Evolutionary conservation across 2,113 vertebrate species (phyloP).

Genomic region (Cyphomyrus discorhynchus): DNA sequence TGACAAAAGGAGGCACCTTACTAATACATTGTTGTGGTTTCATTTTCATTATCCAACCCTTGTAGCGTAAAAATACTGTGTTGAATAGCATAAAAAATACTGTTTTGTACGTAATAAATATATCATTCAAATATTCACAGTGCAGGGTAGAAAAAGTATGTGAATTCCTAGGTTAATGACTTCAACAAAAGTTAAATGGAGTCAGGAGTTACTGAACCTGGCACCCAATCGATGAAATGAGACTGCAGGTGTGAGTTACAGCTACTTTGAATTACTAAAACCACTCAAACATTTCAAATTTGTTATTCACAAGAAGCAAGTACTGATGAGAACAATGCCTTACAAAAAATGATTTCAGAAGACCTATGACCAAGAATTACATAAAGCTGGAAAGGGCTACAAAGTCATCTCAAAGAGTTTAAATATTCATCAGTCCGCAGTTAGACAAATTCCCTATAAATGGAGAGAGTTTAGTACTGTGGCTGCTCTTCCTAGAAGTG

Average conservation of each 20-base stretch:
- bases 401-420: neutral
- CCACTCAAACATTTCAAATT: neutral
- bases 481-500: neutral
- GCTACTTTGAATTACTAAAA: neutral
- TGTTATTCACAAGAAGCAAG: neutral
- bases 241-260: neutral
- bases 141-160: neutral
- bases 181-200: neutral
- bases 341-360: neutral
- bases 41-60: neutral
- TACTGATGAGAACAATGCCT: neutral
- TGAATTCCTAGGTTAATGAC: neutral
- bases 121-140: neutral
- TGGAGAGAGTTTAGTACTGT: neutral
- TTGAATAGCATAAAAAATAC: neutral
- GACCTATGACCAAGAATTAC: neutral
- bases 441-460: neutral
- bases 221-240: neutral
- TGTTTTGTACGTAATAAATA: neutral
- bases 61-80: neutral
- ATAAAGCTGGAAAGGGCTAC: neutral
- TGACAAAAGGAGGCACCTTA: neutral
- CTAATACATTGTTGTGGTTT: neutral
- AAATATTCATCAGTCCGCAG: neutral
- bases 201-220: too few species aligned